A percentile compares a stretch with the other conserved stretches of the same genome.
Conservation (phyloP, 2,797 vertebrate genomes). For the Cryptoprocta ferox region DNA sequence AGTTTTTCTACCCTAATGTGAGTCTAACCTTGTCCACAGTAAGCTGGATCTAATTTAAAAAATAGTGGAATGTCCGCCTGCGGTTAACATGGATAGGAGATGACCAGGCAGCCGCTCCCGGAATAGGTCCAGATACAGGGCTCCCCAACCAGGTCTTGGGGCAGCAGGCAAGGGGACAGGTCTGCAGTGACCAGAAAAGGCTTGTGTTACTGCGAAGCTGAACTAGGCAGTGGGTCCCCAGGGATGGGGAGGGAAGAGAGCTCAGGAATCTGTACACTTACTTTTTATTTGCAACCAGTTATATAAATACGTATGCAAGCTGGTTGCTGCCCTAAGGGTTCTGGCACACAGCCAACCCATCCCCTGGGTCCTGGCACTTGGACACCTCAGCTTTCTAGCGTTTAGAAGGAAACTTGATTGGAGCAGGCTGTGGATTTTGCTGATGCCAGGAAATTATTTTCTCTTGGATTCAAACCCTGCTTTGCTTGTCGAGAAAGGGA, state of each 20-base stretch:
- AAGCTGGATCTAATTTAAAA: not conserved
- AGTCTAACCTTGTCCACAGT: not conserved
- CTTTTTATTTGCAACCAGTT: conserved; percentile 51
- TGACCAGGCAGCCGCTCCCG: not conserved
- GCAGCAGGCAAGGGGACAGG: not conserved
- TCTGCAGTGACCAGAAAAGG: not conserved
- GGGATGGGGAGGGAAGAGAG: not conserved
- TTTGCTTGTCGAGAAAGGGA: conserved; percentile 50
- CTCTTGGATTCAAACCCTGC: conserved; percentile 50
- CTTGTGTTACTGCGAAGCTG: not conserved
- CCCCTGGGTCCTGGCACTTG: not conserved
- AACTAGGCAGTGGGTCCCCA: not conserved
- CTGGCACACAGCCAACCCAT: not conserved
- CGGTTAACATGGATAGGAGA: not conserved
- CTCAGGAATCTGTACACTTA: not conserved
- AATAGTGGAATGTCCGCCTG: not conserved
- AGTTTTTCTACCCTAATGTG: not conserved
- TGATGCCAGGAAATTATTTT: conserved; percentile 43
- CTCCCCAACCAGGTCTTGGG: not conserved
- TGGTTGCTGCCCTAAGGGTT: not conserved
- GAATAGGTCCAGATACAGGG: not conserved
- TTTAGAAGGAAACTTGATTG: conserved; percentile 55
- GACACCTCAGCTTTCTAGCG: not conserved
- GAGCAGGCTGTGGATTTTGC: conserved; percentile 12
- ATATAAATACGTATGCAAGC: not conserved